A percentile compares a stretch with the other conserved stretches of the same genome.
Evolutionary conservation across 2,797 vertebrate species (phyloP).

Genomic region (Eospalax fontanierii): DNA sequence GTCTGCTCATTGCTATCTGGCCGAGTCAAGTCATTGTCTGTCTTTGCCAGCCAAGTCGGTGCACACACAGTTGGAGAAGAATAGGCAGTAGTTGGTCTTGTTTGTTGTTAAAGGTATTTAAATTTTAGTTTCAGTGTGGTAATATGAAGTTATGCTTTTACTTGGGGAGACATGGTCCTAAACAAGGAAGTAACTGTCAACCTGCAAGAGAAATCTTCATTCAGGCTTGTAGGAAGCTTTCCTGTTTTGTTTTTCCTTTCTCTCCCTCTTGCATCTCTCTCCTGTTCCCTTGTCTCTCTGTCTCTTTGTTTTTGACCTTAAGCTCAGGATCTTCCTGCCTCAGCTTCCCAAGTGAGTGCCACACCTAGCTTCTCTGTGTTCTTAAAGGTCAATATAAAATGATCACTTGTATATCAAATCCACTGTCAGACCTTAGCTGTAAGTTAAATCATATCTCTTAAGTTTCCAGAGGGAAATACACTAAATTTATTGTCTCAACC

Average conservation of each 20-base stretch:
- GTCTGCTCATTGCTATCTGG: not conserved
- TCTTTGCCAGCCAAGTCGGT: not conserved
- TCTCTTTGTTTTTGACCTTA: not conserved
- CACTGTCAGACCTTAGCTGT: not conserved
- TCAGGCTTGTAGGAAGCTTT: not conserved
- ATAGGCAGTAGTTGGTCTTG: not conserved
- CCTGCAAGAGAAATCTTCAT: constrained; percentile 2
- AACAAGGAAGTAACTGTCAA: constrained; percentile 2
- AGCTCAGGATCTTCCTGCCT: not conserved
- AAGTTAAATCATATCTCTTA: not conserved
- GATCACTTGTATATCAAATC: not conserved
- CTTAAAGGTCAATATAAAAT: not conserved
- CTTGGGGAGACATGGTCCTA: not conserved
- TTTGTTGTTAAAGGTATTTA: constrained; percentile 56
- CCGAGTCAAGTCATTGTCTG: no score
- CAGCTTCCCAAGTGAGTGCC: no score
- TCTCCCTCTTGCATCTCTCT: accelerated
- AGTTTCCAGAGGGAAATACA: constrained; percentile 25
- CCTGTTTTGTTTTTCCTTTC: not conserved
- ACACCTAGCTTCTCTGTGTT: not conserved
- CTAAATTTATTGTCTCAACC: not conserved
- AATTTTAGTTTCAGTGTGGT: not conserved
- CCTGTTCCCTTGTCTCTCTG: no score
- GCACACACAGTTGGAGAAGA: not conserved
- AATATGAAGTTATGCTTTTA: constrained; percentile 42